phyloP scores from a whole-genome alignment of 2,113 vertebrate genomes.

The Megaptera novaeangliae region DNA sequence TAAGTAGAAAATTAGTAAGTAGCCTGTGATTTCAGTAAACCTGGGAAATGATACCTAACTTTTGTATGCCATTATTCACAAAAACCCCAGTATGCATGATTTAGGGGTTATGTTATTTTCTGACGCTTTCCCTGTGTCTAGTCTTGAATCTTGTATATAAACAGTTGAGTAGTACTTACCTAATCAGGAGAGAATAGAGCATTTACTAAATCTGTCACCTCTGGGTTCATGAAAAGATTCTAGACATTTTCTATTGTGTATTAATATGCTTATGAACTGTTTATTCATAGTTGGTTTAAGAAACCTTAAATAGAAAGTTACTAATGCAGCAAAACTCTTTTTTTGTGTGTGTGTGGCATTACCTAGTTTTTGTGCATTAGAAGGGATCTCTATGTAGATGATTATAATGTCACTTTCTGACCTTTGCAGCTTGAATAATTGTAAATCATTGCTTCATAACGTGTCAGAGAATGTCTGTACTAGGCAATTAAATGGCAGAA shows the following conservation, averaged over 20 bases:
- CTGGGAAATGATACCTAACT: not conserved
- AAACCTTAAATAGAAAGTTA: slow-evolving; percentile 91
- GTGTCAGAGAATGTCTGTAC: slow-evolving; percentile 98
- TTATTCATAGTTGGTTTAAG: slow-evolving; percentile 71
- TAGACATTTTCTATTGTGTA: slow-evolving; percentile 65
- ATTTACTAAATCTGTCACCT: slow-evolving; percentile 60
- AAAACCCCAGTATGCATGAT: not conserved
- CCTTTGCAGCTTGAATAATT: slow-evolving; percentile 99
- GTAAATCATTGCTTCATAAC: slow-evolving; percentile 99
- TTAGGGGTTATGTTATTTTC: not conserved
- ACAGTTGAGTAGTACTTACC: slow-evolving; percentile 41
- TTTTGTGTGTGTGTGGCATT: slow-evolving; percentile 83
- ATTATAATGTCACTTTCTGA: slow-evolving; percentile 99
- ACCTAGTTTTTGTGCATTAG: slow-evolving; percentile 96
- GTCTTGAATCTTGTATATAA: slow-evolving; percentile 27
- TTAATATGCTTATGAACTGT: slow-evolving; percentile 77
- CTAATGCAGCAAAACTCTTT: slow-evolving; percentile 91
- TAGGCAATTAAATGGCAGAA: slow-evolving; percentile 99
- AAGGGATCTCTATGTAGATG: slow-evolving; percentile 97
- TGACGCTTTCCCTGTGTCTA: not conserved
- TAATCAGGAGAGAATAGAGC: slow-evolving; percentile 54
- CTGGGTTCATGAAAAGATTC: slow-evolving; percentile 59
- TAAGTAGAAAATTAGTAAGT: not conserved
- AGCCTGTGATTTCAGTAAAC: not conserved
- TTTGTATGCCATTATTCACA: not conserved